A percentile compares a stretch with the other conserved stretches of the same genome.
Evolutionary conservation across 2,888 invertebrate species (phyloP).

Genomic region (Deroplatys truncata): DNA sequence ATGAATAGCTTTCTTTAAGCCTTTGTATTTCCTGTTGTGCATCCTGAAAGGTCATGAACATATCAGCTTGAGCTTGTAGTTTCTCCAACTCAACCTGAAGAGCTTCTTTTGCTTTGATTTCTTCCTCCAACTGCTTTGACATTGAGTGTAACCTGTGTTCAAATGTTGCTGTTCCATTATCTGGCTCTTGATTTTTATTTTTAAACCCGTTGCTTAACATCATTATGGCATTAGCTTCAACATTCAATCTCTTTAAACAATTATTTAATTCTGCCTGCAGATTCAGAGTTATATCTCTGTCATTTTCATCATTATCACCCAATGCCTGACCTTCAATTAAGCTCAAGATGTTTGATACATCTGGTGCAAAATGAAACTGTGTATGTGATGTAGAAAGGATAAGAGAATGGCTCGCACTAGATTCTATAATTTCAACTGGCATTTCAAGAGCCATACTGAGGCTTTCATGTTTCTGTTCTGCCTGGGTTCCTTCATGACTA

Average conservation of each 20-base stretch:
- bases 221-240: conserved; percentile 52
- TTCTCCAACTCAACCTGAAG: not conserved
- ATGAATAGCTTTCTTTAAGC: not conserved
- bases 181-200: not conserved
- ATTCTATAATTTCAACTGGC: not conserved
- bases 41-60: not conserved
- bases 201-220: not conserved
- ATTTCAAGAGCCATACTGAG: not conserved
- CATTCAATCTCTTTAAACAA: conserved; percentile 61
- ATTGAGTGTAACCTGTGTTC: conserved; percentile 9
- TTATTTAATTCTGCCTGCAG: conserved; percentile 62
- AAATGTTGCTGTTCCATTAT: not conserved
- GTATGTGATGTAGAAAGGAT: not conserved
- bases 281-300: conserved; percentile 51
- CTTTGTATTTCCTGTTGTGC: not conserved
- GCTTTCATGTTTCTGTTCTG: not conserved
- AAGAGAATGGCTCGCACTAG: not conserved
- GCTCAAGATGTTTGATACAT: conserved; percentile 56
- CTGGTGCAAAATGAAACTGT: conserved; percentile 67
- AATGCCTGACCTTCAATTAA: conserved; percentile 60
- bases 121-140: conserved; percentile 5
- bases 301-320: conserved; percentile 52
- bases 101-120: conserved; percentile 12
- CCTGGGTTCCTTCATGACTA: not conserved
- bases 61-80: not conserved